Conservation (phyloP, 2,888 invertebrate genomes). For the Drosophila macrospina region DNA sequence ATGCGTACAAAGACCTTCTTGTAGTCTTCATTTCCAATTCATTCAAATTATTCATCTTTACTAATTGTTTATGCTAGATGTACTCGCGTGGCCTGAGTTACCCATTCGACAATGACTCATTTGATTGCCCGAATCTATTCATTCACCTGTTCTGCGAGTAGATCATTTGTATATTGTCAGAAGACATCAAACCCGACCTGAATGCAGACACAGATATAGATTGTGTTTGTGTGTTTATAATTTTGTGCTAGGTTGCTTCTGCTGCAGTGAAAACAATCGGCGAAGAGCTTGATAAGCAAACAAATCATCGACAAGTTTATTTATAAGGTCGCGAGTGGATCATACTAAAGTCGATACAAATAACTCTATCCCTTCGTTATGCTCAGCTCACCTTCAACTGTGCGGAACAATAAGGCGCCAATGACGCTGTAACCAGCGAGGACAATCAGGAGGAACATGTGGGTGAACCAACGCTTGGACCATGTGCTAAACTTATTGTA, state of each 20-base stretch:
- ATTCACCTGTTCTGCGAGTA: slow-evolving; percentile 34
- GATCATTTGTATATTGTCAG: slow-evolving; percentile 41
- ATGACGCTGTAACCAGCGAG: slow-evolving; percentile 92
- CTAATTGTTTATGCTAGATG: slow-evolving; percentile 51
- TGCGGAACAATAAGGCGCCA: slow-evolving; percentile 92
- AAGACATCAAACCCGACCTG: slow-evolving; percentile 38
- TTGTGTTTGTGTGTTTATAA: slow-evolving; percentile 54
- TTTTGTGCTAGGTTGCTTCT: slow-evolving; percentile 32
- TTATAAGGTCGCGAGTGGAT: slow-evolving; percentile 28
- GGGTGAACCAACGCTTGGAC: slow-evolving; percentile 95
- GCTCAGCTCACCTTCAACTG: slow-evolving; percentile 91
- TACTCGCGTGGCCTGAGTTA: slow-evolving; percentile 11
- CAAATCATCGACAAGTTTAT: slow-evolving; percentile 49
- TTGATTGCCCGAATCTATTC: slow-evolving; percentile 15
- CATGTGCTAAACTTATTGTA: slow-evolving; percentile 91
- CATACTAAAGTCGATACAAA: slow-evolving; percentile 12
- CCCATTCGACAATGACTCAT: slow-evolving; percentile 46
- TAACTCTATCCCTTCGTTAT: slow-evolving; percentile 20
- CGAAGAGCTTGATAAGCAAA: slow-evolving; percentile 66
- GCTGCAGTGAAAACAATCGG: slow-evolving; percentile 58
- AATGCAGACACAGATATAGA: slow-evolving; percentile 13
- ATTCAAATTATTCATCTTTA: slow-evolving; percentile 51
- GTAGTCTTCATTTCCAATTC: neutral
- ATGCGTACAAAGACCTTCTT: neutral
- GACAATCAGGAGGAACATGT: slow-evolving; percentile 92